phyloP scores from a whole-genome alignment of 2,113 vertebrate genomes.

The Falco punctatus region DNA sequence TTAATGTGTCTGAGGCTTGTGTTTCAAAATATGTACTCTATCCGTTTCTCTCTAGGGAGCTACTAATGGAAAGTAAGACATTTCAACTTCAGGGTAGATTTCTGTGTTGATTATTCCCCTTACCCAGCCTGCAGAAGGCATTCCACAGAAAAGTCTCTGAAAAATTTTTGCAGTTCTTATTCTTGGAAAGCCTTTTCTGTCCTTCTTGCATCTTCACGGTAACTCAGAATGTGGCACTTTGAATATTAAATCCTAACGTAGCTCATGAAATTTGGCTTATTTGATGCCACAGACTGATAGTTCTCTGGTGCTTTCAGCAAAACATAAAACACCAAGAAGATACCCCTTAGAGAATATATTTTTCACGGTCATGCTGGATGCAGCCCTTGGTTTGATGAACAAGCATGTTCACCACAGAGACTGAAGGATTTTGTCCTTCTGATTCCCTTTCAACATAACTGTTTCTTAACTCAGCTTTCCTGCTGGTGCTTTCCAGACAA shows the following conservation, averaged over 20 bases:
- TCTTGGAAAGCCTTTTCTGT: conserved; percentile 16
- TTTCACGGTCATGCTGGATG: conserved; percentile 24
- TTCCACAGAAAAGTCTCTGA: not conserved
- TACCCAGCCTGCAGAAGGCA: not conserved
- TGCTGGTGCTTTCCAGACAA: conserved; percentile 23
- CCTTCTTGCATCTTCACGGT: not conserved
- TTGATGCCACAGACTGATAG: conserved; percentile 26
- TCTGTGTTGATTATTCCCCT: not conserved
- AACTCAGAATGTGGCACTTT: not conserved
- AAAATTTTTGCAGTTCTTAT: not conserved
- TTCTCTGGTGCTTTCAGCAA: conserved; percentile 34
- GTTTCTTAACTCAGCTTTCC: conserved; percentile 22
- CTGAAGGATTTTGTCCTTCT: conserved; percentile 21
- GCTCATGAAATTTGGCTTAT: conserved; percentile 17
- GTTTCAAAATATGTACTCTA: not conserved
- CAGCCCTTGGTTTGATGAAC: conserved; percentile 19
- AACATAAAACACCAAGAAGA: conserved; percentile 16
- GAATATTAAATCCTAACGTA: not conserved
- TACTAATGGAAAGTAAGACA: not conserved
- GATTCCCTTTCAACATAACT: conserved; percentile 8
- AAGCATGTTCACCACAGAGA: not conserved
- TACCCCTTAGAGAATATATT: not conserved
- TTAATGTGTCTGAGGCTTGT: not conserved
- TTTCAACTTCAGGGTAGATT: not conserved
- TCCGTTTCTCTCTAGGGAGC: not conserved